Evolutionary conservation across 2,888 invertebrate species (phyloP), one percentile per base, ranked within the genome.

Genomic region (Caenorhabditis uteleia): DNA sequence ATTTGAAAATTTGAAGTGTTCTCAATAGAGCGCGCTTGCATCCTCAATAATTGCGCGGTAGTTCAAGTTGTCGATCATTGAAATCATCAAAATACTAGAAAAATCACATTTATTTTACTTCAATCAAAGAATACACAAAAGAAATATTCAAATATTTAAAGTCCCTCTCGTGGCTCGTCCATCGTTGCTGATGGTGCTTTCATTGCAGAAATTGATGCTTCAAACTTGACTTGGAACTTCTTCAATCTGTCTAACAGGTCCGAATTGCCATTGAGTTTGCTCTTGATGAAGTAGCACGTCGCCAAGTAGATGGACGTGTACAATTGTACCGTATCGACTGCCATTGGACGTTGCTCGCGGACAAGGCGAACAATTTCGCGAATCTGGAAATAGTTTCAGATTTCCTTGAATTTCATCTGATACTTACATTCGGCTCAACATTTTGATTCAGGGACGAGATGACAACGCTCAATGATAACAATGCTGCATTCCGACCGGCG

Each of bases 291-390:
- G 53, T 53, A 57, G 25, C 46, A 57, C 7, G 57, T 56, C 2
- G 62, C 56, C 47, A 56, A 21, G n/a, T 51, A 64, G 18, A 64
- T 21, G 2, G 54, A 58, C 5, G 34, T 18, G 38, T 64, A 64
- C 42, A 54, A 54, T 2, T 44, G 26, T 6, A 34, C 39, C 14
- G 46, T 55, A 25, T 64, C 64, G 26, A 64, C 64, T 0, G 58
- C 33, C 44, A 49, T 49, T n/a, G 64, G 64, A 16, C 64, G 57
- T 23, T 64, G 64, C 29, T 64, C 64, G 27, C 64, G 57, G 29
- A 64, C 29, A 2, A 49, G 40, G 12, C 49, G 57, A 6, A 64
- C 64, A 5, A 64, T 57, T 7, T 64, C 57, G 3, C 12, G 25
- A 8, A 64, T 64, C 57, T 62, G 45, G 16, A 55, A 8, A 18